A percentile compares a stretch with the other conserved stretches of the same genome.
phyloP scores from a whole-genome alignment of 2,113 vertebrate genomes.

The Fulmarus glacialis region DNA sequence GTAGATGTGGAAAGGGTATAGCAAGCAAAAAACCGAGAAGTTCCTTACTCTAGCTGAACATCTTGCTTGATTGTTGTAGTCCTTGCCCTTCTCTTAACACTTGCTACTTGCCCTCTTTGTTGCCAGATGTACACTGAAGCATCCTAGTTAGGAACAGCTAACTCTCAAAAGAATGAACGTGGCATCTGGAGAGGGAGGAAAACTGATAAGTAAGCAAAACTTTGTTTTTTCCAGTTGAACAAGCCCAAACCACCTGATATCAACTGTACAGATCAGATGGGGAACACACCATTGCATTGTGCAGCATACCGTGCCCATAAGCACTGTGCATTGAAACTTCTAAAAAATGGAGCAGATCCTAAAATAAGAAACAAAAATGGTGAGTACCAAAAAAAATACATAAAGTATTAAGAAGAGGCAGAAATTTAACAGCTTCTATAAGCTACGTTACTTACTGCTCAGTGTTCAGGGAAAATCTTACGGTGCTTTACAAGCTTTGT shows the following conservation, averaged over 20 bases:
- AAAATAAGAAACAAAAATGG: conserved; percentile 85
- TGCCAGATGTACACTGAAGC: neutral
- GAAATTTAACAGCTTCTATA: neutral
- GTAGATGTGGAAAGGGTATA: neutral
- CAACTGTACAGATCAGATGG: conserved; percentile 87
- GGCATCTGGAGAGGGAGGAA: neutral
- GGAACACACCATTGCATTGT: conserved; percentile 91
- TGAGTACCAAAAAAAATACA: conserved; percentile 47
- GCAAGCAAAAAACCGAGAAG: neutral
- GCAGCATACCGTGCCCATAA: conserved; percentile 91
- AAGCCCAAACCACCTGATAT: conserved; percentile 81
- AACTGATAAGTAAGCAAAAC: neutral
- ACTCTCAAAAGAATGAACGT: neutral
- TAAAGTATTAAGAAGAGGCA: neutral
- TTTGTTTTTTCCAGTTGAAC: conserved; percentile 77
- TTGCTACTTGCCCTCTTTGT: neutral
- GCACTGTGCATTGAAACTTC: conserved; percentile 86
- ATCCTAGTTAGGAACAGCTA: neutral
- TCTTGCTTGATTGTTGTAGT: neutral
- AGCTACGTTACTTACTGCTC: neutral
- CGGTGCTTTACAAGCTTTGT: neutral
- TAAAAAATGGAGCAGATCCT: conserved; percentile 84
- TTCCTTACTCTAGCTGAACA: neutral
- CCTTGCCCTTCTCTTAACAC: neutral
- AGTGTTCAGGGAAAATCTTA: neutral